Conservation (phyloP, 2,797 vertebrate genomes). For the Nannoperca australis region DNA sequence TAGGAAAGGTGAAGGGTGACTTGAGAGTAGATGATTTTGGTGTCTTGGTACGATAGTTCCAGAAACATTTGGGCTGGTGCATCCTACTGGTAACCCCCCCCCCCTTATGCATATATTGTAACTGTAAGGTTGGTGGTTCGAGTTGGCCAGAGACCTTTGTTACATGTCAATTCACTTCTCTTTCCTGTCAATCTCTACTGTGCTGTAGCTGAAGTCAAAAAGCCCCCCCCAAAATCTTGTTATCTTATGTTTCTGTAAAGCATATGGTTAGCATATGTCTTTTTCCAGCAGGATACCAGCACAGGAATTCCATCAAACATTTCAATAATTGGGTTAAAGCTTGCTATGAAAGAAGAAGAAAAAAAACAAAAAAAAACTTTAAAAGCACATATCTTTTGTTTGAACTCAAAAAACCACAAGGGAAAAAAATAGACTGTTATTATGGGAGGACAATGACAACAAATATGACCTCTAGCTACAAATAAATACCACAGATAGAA, state of each 20-base stretch:
- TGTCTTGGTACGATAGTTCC: slow-evolving; percentile 48
- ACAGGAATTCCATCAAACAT: slow-evolving; percentile 74
- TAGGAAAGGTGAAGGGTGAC: slow-evolving; percentile 62
- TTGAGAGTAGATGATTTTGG: slow-evolving; percentile 57
- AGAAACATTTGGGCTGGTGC: slow-evolving; percentile 37
- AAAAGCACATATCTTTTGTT: slow-evolving; percentile 59
- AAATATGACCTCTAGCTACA: slow-evolving; percentile 83
- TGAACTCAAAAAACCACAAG: slow-evolving; percentile 55
- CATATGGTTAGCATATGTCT: slow-evolving; percentile 74
- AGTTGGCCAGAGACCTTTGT: slow-evolving; percentile 44
- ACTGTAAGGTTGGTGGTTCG: slow-evolving; percentile 30
- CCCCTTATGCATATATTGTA: not conserved
- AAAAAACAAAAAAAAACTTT: slow-evolving; percentile 59
- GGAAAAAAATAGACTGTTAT: slow-evolving; percentile 37
- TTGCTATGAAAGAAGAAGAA: slow-evolving; percentile 64
- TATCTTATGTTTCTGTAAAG: slow-evolving; percentile 80
- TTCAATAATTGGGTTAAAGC: slow-evolving; percentile 77
- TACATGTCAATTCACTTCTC: slow-evolving; percentile 26
- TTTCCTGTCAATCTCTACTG: slow-evolving; percentile 39
- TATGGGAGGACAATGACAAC: slow-evolving; percentile 39
- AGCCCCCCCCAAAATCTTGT: slow-evolving; percentile 28
- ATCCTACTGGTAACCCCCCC: not conserved
- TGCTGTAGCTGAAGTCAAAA: slow-evolving; percentile 38
- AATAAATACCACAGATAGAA: slow-evolving; percentile 90
- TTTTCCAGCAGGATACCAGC: slow-evolving; percentile 73